Evolutionary conservation across 2,888 invertebrate species (phyloP), one percentile per base, ranked within the genome.

Genomic region (Dromius quadrimaculatus): DNA sequence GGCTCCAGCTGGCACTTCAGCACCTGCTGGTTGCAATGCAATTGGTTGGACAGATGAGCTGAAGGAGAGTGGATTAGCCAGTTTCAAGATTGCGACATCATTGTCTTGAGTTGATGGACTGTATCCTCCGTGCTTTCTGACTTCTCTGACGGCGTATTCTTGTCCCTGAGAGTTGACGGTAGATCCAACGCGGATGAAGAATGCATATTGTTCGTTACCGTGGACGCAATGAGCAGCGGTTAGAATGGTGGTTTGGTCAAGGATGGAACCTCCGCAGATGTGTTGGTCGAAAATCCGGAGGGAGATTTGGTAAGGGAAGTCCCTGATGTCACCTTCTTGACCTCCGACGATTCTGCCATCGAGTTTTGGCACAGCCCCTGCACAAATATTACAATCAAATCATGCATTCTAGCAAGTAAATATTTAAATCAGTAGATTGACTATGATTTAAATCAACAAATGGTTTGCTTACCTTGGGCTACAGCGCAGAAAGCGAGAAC

Each of bases 211-310:
- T 19, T 9, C 1, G 36, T 11, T 6, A 1, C 61, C 59, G 13
- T 13, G 8, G 2, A 61, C 61, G 13, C 69, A 69, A 19, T 69
- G 69, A 23, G 45, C 69, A 45, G 69, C 69, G 1, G 61, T 69
- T n/a, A 69, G 59, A 11, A 69, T 17, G 11, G 69, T 69, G 4
- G 13, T 59, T 23, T 9, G 11, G 34, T 69, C 69, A 11, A 69
- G 11, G 13, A 69, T 61, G 20, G 43, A 32, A 9, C 69, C 69
- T 19, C 69, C 69, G 13, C 68, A 69, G 4, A n/a, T 19, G 19
- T 59, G 59, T 11, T 32, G 11, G 11, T 69, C 69, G n/a, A n/a
- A 28, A 9, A 59, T 5, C 6, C 69, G 59, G 2, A 69, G 15
- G 8, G 69, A 69, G 4, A 45, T 45, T 34, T 69, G 69, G 20